Conservation (phyloP, 2,888 invertebrate species). For the Sepioteuthis lessoniana region DNA sequence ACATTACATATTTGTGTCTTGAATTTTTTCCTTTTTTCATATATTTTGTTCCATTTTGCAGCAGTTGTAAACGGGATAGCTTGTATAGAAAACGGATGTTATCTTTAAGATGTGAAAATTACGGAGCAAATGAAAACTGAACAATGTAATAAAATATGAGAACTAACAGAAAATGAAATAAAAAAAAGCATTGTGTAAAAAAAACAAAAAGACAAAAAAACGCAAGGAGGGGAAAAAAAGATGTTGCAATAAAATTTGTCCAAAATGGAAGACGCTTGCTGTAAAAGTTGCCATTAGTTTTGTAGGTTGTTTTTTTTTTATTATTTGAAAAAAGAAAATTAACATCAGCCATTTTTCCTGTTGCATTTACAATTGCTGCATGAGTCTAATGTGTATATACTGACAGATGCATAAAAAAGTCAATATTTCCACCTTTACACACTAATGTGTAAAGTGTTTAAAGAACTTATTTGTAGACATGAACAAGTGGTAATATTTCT, state of each 20-base stretch:
- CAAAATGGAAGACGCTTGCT: slow-evolving; percentile 3
- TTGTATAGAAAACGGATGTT: background rate
- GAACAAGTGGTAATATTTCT: background rate
- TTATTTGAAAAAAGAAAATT: background rate
- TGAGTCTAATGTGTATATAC: background rate
- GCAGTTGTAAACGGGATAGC: background rate
- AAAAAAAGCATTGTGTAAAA: too few species aligned
- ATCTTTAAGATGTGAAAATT: slow-evolving; percentile 33
- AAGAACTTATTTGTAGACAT: background rate
- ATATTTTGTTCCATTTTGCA: background rate
- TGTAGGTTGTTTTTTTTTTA: background rate
- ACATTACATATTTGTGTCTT: too few species aligned
- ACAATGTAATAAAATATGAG: background rate
- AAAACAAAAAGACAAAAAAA: too few species aligned
- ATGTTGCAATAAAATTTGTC: background rate
- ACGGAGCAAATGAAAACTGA: slow-evolving; percentile 8
- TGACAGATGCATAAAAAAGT: too few species aligned
- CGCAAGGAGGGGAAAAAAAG: background rate
- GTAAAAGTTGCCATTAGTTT: background rate
- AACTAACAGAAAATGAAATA: background rate
- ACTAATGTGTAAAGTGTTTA: background rate
- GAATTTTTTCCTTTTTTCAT: background rate
- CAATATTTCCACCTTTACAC: too few species aligned
- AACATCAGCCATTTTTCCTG: background rate
- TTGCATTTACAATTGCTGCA: background rate